These are phyloP conservation scores for Mus musculus DNA, from an alignment of 2,113 vertebrate genomes.

Conservation along the genomic window DNA sequence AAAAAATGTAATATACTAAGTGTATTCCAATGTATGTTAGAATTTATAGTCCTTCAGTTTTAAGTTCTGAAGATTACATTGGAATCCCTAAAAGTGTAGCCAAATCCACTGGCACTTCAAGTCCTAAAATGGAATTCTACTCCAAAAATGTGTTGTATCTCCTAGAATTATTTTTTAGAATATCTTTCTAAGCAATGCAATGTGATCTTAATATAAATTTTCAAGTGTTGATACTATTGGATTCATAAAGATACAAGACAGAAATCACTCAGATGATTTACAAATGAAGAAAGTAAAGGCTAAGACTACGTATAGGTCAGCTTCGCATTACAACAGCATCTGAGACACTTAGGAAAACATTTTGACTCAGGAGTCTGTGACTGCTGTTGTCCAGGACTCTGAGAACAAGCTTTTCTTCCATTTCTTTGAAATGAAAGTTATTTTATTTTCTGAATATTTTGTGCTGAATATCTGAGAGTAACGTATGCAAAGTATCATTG, in stretches of 20 bases:
- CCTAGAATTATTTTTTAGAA: not conserved
- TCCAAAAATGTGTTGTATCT: not conserved
- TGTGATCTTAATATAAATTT: not conserved
- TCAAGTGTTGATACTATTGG: not conserved
- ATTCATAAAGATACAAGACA: not conserved
- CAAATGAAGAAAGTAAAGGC: not conserved
- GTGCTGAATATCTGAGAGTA: conserved; percentile 2
- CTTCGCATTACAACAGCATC: not conserved
- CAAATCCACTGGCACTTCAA: not conserved
- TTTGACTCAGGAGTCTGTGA: not conserved
- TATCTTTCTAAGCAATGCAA: not conserved
- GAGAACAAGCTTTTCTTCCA: not conserved
- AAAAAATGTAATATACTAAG: not conserved
- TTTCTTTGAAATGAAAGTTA: not conserved
- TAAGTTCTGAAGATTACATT: conserved; percentile 15
- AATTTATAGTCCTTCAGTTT: not conserved
- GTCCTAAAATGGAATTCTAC: not conserved
- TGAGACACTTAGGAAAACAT: not conserved
- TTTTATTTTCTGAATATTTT: not conserved
- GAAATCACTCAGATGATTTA: not conserved
- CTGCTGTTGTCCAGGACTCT: not conserved
- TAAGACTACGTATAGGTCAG: not conserved
- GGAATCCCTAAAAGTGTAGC: not conserved
- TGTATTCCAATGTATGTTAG: not conserved
- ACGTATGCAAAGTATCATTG: not conserved